Percentiles rank a stretch among this genome's conserved stretches.
Evolutionary conservation across 2,113 vertebrate genomes (phyloP).

Genomic region (human): GRCh38 chr2:188636501-188637000

Average conservation of each 20-base stretch:
- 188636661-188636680: neutral
- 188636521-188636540: neutral
- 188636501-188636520: neutral
- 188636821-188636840: neutral
- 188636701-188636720: neutral
- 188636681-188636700: neutral
- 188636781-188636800: neutral
- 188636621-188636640: neutral
- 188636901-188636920: neutral
- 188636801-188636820: neutral
- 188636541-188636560: neutral
- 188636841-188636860: neutral
- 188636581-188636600: neutral
- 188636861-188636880: neutral
- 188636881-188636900: neutral
- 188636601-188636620: neutral
- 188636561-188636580: neutral
- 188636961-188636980: neutral
- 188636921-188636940: neutral
- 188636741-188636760: neutral
- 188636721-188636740: neutral
- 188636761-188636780: neutral
- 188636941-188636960: neutral
- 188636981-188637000: neutral
- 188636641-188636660: neutral